phyloP scores from a whole-genome alignment of 2,113 vertebrate genomes.

The Panthera leo region DNA sequence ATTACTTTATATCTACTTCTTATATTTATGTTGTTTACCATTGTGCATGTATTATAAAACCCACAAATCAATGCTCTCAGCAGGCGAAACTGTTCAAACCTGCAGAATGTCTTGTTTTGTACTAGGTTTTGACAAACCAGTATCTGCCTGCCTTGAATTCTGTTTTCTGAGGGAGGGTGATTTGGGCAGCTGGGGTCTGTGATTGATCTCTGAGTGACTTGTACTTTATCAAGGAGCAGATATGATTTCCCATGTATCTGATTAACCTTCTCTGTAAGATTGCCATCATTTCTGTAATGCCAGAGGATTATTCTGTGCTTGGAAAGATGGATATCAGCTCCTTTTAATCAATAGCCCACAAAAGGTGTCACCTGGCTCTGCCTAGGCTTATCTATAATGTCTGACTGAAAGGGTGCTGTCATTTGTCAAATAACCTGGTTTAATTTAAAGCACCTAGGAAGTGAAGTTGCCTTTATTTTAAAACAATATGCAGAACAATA shows the following conservation, averaged over 20 bases:
- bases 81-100: not conserved
- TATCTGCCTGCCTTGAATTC: not conserved
- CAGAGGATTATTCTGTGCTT: constrained; percentile 83
- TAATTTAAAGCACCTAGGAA: constrained; percentile 64
- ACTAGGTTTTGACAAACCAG: accelerated
- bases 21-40: constrained; percentile 24
- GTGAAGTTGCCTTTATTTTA: constrained; percentile 60
- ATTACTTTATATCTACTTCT: not conserved
- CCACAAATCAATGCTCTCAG: not conserved
- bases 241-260: constrained; percentile 82
- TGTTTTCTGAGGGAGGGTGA: not conserved
- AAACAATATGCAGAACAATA: constrained; percentile 13
- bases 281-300: constrained; percentile 81
- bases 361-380: constrained; percentile 83
- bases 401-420: constrained; percentile 69
- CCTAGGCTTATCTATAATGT: constrained; percentile 78
- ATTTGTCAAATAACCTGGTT: constrained; percentile 59
- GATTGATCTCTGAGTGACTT: constrained; percentile 72
- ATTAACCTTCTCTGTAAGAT: constrained; percentile 85
- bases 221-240: constrained; percentile 74
- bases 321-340: constrained; percentile 85
- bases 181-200: not conserved
- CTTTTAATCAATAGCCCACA: constrained; percentile 83
- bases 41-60: not conserved
- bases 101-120: not conserved